A percentile compares a stretch with the other conserved stretches of the same genome.
phyloP scores from a whole-genome alignment of 2,888 invertebrate species.

The Orthonevra nobilis region DNA sequence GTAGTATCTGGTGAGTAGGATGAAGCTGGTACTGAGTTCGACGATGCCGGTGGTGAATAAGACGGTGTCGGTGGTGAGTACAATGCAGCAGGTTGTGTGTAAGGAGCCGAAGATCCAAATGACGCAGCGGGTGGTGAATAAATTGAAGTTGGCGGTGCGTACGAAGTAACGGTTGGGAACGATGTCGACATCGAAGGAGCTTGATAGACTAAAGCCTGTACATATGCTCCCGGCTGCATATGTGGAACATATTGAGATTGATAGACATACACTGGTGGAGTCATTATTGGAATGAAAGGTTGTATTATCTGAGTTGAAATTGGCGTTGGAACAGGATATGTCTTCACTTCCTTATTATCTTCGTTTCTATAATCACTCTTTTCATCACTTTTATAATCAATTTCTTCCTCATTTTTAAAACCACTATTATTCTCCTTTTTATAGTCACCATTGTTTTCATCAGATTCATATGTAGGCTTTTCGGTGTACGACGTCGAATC shows the following conservation, averaged over 20 bases:
- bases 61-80: constrained; percentile 34
- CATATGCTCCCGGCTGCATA: background rate
- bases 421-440: constrained; percentile 16
- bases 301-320: constrained; percentile 39
- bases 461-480: background rate
- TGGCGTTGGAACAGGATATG: background rate
- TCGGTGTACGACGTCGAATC: constrained; percentile 1
- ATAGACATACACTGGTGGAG: constrained; percentile 39
- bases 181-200: background rate
- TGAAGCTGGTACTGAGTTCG: constrained; percentile 16
- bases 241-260: constrained; percentile 9
- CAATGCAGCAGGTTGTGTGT: constrained; percentile 15
- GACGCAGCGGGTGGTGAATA: constrained; percentile 17
- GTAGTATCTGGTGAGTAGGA: constrained; percentile 35
- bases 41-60: constrained; percentile 35
- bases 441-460: constrained; percentile 7
- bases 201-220: background rate
- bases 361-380: constrained; percentile 28
- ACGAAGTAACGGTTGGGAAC: too few species aligned
- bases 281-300: constrained; percentile 42
- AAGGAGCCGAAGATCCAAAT: constrained; percentile 2
- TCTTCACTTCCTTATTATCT: constrained; percentile 13
- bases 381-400: constrained; percentile 14
- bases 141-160: background rate
- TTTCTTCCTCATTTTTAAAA: constrained; percentile 2